Percentiles rank a stretch among this genome's conserved stretches.
These are phyloP conservation scores for Hirtodrosophila duncani DNA, from an alignment of 2,888 invertebrate genomes.

Conservation along the genomic window DNA sequence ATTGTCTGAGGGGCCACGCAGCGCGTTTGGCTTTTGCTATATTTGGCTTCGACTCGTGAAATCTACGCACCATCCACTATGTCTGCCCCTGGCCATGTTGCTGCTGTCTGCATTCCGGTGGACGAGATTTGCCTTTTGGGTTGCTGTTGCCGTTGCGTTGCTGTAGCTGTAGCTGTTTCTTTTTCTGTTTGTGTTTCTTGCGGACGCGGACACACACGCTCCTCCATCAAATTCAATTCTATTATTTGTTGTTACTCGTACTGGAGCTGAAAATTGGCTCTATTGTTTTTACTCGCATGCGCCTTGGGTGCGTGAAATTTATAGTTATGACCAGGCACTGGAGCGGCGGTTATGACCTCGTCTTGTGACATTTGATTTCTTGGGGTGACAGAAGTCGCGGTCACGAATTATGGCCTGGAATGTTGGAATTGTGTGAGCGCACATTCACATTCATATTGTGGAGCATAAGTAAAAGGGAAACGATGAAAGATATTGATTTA, in stretches of 20 bases:
- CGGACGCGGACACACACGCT: slow-evolving; percentile 11
- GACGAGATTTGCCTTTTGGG: slow-evolving; percentile 61
- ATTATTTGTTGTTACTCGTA: slow-evolving; percentile 39
- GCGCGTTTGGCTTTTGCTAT: slow-evolving; percentile 42
- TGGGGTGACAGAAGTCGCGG: slow-evolving; percentile 47
- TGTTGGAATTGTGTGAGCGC: slow-evolving; percentile 25
- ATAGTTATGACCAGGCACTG: slow-evolving; percentile 55
- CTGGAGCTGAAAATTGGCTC: slow-evolving; percentile 52
- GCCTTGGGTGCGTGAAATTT: slow-evolving; percentile 66
- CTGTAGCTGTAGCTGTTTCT: no score
- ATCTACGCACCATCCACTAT: slow-evolving; percentile 55
- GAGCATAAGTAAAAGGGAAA: slow-evolving; percentile 3
- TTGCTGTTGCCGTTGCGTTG: slow-evolving; percentile 4
- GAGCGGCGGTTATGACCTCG: slow-evolving; percentile 53
- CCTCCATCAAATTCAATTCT: slow-evolving; percentile 58
- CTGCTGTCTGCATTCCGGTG: slow-evolving; percentile 31
- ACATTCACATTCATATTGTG: slow-evolving; percentile 43
- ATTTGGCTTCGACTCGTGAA: slow-evolving; percentile 56
- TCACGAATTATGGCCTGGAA: slow-evolving; percentile 50
- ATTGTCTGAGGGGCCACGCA: slow-evolving; percentile 51
- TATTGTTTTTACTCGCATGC: slow-evolving; percentile 58
- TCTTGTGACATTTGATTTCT: slow-evolving; percentile 54
- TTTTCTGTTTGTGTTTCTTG: no score
- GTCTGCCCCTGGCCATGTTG: slow-evolving; percentile 12
- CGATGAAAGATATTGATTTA: neutral